Percentiles rank a stretch among this genome's conserved stretches.
Evolutionary conservation across 2,888 invertebrate species (phyloP).

Genomic region (Drosophila barbarae): DNA sequence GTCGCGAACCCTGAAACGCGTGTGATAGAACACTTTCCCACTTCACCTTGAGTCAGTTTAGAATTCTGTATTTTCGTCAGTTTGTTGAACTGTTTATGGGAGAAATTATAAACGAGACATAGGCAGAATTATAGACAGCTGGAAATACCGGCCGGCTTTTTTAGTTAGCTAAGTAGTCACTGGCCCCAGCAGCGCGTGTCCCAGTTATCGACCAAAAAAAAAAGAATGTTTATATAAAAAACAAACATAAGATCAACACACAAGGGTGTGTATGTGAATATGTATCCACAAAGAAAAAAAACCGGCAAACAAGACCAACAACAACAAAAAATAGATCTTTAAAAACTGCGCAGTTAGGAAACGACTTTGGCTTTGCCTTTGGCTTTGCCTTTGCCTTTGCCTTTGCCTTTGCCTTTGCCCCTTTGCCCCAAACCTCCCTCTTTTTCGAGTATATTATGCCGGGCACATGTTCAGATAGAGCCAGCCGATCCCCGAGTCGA

Average conservation of each 20-base stretch:
- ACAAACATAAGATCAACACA: conserved; percentile 32
- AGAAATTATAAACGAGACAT: conserved; percentile 5
- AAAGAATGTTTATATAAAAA: neutral
- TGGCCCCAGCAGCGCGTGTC: conserved; percentile 35
- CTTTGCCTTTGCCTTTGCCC: conserved; percentile 7
- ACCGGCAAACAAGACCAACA: conserved; percentile 28
- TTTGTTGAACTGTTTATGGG: conserved; percentile 35
- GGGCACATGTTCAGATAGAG: conserved; percentile 32
- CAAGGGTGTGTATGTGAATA: conserved; percentile 4
- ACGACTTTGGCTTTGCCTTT: conserved; percentile 18
- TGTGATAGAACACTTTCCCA: conserved; percentile 36
- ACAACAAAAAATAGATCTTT: conserved; percentile 31
- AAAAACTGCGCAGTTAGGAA: conserved; percentile 37
- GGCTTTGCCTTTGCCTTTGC: conserved; percentile 16
- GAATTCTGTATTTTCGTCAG: conserved; percentile 27
- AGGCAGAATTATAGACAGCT: conserved; percentile 6
- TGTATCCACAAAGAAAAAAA: conserved; percentile 11
- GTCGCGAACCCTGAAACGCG: conserved; percentile 9
- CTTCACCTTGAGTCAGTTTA: conserved; percentile 42
- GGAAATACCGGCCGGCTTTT: conserved; percentile 43
- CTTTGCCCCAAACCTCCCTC: neutral
- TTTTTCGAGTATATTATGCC: conserved; percentile 5
- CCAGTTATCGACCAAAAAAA: conserved; percentile 20
- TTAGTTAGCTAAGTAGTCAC: conserved; percentile 29
- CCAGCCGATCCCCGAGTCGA: conserved; percentile 10